Evolutionary conservation across 2,797 vertebrate species (phyloP), one percentile per base, ranked within the genome.

Genomic region (Ctenopoma kingsleyae): DNA sequence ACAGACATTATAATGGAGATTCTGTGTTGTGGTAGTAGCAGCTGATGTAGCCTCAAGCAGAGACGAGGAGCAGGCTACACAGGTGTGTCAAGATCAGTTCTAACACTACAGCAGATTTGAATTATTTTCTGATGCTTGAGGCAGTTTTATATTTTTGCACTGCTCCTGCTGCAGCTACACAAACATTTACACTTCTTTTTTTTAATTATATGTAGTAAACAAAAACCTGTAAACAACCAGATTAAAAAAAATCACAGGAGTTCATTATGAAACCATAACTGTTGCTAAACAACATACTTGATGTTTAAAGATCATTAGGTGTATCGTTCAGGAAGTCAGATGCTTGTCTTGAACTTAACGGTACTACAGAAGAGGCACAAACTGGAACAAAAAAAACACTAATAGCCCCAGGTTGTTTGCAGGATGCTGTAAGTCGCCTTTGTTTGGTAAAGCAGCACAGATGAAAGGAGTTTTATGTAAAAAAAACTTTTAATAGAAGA

Each of bases 401-500:
- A 15, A 15, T 5, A 40, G 12, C 38, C 15, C 38, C 38, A 40
- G 38, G 38, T 40, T 44, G 43, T 44, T 44, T 44, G n/a, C 43
- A 44, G n/a, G 7, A 44, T 8, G n/a, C 40, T 40, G 30, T 32
- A 43, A 43, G 15, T 43, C 6, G 15, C 43, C 43, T 19, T 19
- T 44, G 43, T 44, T 44, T 44, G n/a, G 38, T 30, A 7, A 30
- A 50, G 10, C 41, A 66, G 16, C 49, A 48, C 13, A 55, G 36
- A 67, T 25, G 10, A 55, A 6, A 17, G 4, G 1, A 3, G 10
- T 8, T 64, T 74, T 69, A 10, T 71, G 46, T 73, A 77, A 73
- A 78, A 62, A 32, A 47, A 44, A 38, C 5, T 35, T 62, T 82
- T 83, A 86, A 75, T 76, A 71, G 16, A 75, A 25, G 1, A 70